These are phyloP conservation scores for Oreonectes daqikongensis DNA, from an alignment of 2,797 vertebrate genomes.

Conservation along the genomic window DNA sequence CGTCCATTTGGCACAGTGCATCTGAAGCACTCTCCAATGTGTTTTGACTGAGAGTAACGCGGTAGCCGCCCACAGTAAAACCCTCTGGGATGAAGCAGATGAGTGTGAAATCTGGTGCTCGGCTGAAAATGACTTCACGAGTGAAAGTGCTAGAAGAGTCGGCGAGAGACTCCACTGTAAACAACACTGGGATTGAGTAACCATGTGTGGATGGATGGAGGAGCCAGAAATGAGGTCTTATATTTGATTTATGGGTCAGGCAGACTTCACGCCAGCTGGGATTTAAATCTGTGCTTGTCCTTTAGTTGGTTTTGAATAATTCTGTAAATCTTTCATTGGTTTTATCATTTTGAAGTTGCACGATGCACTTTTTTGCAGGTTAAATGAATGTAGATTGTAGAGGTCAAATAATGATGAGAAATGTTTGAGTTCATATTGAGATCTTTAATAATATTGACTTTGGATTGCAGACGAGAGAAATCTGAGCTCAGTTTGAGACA, in stretches of 20 bases:
- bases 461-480: no score
- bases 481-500: no score
- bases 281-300: not conserved
- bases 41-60: conserved; percentile 37
- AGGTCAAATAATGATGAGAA: no score
- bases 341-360: no score
- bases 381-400: no score
- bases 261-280: not conserved
- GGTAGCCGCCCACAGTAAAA: conserved; percentile 16
- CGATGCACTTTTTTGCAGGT: no score
- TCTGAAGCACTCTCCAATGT: conserved; percentile 25
- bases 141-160: conserved; percentile 17
- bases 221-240: not conserved
- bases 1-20: conserved; percentile 1
- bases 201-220: conserved; percentile 7
- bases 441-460: no score
- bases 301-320: not conserved
- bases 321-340: conserved; percentile 20
- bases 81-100: conserved; percentile 12
- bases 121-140: conserved; percentile 51
- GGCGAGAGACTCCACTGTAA: conserved; percentile 40
- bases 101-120: conserved; percentile 56
- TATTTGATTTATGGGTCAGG: conserved; percentile 21
- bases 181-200: conserved; percentile 28
- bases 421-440: no score